These are phyloP conservation scores for Molossus alvarezi DNA, from an alignment of 2,797 vertebrate species.

Conservation along the genomic window DNA sequence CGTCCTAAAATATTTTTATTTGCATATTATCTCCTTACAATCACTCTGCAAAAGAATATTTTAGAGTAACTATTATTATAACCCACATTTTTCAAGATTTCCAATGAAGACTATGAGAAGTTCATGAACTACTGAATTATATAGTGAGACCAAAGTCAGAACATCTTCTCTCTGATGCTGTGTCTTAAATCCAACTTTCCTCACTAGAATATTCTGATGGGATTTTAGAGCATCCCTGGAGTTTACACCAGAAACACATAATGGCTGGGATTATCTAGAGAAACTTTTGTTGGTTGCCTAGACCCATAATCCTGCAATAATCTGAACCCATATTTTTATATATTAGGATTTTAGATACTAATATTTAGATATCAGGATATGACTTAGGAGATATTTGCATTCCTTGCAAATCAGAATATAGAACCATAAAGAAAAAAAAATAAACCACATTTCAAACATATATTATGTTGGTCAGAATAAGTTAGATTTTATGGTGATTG, in stretches of 20 bases:
- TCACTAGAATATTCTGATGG: neutral
- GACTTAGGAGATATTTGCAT: neutral
- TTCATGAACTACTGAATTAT: neutral
- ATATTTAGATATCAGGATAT: neutral
- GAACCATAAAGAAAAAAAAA: neutral
- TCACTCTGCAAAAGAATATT: neutral
- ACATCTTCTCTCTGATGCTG: neutral
- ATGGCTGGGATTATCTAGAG: neutral
- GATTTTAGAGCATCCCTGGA: neutral
- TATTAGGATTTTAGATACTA: neutral
- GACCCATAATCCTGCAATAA: neutral
- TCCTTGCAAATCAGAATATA: neutral
- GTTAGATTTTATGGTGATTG: neutral
- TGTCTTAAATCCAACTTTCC: neutral
- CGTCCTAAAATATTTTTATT: neutral
- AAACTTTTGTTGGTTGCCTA: neutral
- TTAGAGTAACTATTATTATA: neutral
- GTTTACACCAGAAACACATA: neutral
- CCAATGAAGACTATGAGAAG: conserved; percentile 4
- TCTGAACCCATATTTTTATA: neutral
- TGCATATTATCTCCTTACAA: neutral
- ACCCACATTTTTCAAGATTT: conserved; percentile 13
- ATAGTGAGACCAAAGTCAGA: neutral
- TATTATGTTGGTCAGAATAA: neutral
- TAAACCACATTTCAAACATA: neutral